A percentile compares a stretch with the other conserved stretches of the same genome.
phyloP scores from a whole-genome alignment of 2,797 vertebrate species.

The Scarus forsteni region DNA sequence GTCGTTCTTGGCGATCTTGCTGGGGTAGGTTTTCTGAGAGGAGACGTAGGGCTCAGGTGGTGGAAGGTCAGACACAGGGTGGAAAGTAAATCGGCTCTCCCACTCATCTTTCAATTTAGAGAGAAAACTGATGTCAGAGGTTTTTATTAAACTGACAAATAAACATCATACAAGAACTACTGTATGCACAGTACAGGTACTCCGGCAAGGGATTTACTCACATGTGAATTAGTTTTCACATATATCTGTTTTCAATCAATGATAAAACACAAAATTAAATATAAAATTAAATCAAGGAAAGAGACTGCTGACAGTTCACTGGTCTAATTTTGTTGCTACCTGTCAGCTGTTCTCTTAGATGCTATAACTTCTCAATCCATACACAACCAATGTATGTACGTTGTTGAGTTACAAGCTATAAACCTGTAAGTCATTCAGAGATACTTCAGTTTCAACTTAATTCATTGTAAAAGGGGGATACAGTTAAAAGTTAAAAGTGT shows the following conservation, averaged over 20 bases:
- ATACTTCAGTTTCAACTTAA: too few relatives aligned
- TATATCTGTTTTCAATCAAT: not conserved
- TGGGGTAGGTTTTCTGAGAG: constrained; percentile 93
- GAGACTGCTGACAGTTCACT: not conserved
- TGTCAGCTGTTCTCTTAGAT: too few relatives aligned
- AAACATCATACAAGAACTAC: not conserved
- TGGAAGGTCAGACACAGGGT: constrained; percentile 93
- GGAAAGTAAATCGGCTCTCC: constrained; percentile 95
- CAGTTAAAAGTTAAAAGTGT: constrained; percentile 6
- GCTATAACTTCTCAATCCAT: too few relatives aligned
- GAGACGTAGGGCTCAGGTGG: constrained; percentile 93
- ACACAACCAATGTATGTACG: too few relatives aligned
- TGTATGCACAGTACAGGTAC: not conserved
- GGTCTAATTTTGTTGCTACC: not conserved
- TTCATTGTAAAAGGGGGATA: too few relatives aligned
- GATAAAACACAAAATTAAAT: not conserved
- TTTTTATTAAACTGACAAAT: not conserved
- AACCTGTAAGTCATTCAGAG: too few relatives aligned
- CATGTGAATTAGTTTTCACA: not conserved
- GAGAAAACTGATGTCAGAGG: constrained; percentile 4
- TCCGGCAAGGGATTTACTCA: not conserved
- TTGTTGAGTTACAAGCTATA: too few relatives aligned
- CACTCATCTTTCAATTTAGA: constrained; percentile 89
- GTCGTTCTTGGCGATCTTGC: constrained; percentile 90
- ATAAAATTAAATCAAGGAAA: not conserved